These are phyloP conservation scores for Panthera uncia DNA, from an alignment of 2,113 vertebrate species.

Conservation along the genomic window DNA sequence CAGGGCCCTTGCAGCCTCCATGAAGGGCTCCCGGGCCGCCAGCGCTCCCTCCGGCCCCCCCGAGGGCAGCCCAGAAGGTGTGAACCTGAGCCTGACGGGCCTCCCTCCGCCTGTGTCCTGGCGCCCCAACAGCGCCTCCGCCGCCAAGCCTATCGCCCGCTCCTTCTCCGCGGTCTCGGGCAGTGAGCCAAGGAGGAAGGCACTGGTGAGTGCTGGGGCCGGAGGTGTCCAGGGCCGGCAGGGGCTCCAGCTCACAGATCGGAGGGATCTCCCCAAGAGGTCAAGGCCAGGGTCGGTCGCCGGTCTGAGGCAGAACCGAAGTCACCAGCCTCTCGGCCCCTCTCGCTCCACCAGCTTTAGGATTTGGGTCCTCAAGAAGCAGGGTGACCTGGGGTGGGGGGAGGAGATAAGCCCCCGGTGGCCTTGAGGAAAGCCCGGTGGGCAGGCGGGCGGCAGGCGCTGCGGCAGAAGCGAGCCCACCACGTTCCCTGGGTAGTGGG, in stretches of 20 bases:
- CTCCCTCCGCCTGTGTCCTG: conserved; percentile 85
- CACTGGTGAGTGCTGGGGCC: conserved; percentile 84
- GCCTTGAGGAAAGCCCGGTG: neutral
- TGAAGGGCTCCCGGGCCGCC: conserved; percentile 87
- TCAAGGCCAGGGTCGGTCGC: neutral
- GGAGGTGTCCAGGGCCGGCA: neutral
- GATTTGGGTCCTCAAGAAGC: too few species aligned
- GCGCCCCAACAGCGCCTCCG: conserved; percentile 89
- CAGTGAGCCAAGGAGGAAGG: conserved; percentile 85
- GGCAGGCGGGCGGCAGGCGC: fast-evolving
- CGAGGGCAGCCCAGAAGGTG: conserved; percentile 51
- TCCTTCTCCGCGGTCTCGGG: conserved; percentile 88
- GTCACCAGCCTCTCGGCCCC: fast-evolving
- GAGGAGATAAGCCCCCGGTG: neutral
- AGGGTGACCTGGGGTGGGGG: neutral
- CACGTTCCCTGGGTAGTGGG: neutral
- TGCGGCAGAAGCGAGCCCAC: neutral
- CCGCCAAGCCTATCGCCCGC: conserved; percentile 86
- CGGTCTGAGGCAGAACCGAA: neutral
- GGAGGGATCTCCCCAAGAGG: neutral
- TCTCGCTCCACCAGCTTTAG: neutral
- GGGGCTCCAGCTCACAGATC: fast-evolving
- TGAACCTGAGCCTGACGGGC: conserved; percentile 90
- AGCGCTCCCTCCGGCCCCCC: conserved; percentile 84
- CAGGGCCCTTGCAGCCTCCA: conserved; percentile 58